These are phyloP conservation scores for Acrocephalus arundinaceus DNA, from an alignment of 2,113 vertebrate genomes.

Conservation along the genomic window DNA sequence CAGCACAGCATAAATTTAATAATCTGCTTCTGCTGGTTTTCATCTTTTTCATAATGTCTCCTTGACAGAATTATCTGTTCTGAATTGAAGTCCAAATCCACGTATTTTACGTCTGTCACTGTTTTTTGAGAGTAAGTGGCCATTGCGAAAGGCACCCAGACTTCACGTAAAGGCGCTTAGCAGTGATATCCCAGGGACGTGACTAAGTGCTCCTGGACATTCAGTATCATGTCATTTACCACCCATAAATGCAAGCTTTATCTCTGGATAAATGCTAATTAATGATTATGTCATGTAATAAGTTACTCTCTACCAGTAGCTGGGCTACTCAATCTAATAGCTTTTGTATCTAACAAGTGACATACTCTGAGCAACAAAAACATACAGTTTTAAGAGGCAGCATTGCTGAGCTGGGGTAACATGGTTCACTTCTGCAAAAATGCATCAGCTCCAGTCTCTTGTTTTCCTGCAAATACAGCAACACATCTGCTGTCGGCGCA, in stretches of 20 bases:
- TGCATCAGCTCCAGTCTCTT: neutral
- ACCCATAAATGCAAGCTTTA: neutral
- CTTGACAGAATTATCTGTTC: neutral
- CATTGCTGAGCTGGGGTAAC: accelerated
- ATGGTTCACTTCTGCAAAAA: neutral
- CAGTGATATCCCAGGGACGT: neutral
- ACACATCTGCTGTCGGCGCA: accelerated
- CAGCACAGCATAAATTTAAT: neutral
- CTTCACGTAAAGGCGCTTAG: accelerated
- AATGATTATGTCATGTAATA: neutral
- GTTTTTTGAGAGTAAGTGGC: neutral
- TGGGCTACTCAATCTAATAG: neutral
- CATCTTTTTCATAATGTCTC: neutral
- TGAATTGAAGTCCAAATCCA: neutral
- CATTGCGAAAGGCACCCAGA: neutral
- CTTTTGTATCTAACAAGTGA: neutral
- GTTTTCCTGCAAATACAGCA: neutral
- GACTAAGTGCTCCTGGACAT: neutral
- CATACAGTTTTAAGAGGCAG: neutral
- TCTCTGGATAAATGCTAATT: neutral
- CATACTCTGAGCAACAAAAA: neutral
- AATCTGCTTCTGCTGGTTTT: neutral
- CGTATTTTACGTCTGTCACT: accelerated
- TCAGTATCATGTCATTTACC: neutral
- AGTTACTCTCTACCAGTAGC: neutral